These are phyloP conservation scores for Sylvia borin DNA, from an alignment of 2,797 vertebrate species.

Conservation along the genomic window DNA sequence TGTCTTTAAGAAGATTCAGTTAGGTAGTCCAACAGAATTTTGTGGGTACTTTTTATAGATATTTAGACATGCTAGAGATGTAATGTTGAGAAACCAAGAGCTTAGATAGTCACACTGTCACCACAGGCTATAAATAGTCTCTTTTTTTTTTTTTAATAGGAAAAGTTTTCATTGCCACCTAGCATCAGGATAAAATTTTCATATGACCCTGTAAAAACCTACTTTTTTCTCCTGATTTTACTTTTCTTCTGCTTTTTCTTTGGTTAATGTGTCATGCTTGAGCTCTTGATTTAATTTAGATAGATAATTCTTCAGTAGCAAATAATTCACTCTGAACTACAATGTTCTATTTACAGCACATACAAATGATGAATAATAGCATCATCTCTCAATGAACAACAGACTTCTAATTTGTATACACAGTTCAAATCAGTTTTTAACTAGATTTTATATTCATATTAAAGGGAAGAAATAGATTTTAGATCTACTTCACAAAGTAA, in stretches of 20 bases:
- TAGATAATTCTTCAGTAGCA: background rate
- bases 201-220: background rate
- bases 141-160: background rate
- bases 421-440: background rate
- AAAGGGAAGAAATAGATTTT: background rate
- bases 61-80: background rate
- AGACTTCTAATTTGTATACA: background rate
- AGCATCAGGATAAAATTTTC: background rate
- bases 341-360: background rate
- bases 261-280: background rate
- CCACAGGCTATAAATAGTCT: background rate
- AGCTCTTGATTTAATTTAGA: background rate
- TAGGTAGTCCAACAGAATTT: background rate
- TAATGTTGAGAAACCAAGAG: background rate
- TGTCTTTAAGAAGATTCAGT: background rate
- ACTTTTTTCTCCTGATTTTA: background rate
- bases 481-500: background rate
- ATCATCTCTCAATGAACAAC: background rate
- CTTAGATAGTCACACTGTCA: background rate
- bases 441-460: background rate
- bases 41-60: background rate
- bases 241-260: background rate
- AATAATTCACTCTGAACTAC: background rate
- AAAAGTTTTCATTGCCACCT: background rate
- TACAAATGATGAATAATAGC: background rate